These are phyloP conservation scores for Tolypeutes matacus DNA, from an alignment of 2,797 vertebrate species.

Conservation along the genomic window DNA sequence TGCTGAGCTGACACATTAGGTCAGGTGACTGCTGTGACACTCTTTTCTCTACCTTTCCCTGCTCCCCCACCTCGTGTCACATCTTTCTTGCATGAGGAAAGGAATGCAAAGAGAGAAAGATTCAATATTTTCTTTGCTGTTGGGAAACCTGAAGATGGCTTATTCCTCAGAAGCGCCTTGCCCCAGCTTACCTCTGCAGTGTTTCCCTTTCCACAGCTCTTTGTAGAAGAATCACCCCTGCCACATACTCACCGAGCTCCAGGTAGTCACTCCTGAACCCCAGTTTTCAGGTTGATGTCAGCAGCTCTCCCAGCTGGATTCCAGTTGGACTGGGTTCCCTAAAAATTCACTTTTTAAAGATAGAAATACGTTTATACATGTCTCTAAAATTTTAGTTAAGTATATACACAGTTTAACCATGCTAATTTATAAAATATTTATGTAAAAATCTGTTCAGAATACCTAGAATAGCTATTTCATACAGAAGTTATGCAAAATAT, in stretches of 20 bases:
- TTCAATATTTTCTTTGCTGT: not conserved
- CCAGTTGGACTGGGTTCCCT: not conserved
- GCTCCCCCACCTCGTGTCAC: too few species aligned
- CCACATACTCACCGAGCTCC: not conserved
- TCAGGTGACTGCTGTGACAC: not conserved
- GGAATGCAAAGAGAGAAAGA: not conserved
- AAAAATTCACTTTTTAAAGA: not conserved
- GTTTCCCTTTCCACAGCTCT: not conserved
- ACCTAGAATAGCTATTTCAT: not conserved
- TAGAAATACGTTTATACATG: not conserved
- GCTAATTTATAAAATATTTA: not conserved
- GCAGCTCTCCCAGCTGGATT: not conserved
- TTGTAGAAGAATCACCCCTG: not conserved
- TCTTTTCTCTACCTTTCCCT: not conserved
- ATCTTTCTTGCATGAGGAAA: not conserved
- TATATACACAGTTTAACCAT: slow-evolving; percentile 5
- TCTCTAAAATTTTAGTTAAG: not conserved
- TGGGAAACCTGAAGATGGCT: not conserved
- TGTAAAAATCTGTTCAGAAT: not conserved
- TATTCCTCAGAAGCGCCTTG: not conserved
- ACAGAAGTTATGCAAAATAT: not conserved
- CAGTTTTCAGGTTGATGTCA: not conserved
- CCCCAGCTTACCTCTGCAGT: not conserved
- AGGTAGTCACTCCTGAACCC: not conserved
- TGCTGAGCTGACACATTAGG: not conserved